phyloP scores from a whole-genome alignment of 2,797 vertebrate species.

The Tragopan temminckii region DNA sequence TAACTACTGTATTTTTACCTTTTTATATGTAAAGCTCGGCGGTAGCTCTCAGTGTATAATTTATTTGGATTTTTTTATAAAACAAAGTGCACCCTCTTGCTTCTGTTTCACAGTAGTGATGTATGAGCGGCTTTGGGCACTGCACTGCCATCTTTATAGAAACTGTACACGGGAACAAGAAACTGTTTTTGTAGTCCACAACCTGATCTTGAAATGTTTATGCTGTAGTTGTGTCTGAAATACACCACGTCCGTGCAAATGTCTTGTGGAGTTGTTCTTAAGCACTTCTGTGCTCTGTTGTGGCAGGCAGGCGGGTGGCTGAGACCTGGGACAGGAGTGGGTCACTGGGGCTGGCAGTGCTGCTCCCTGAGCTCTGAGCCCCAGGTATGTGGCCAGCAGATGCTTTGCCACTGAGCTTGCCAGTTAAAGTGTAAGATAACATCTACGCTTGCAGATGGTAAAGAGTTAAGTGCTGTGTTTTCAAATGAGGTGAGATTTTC shows the following conservation, averaged over 20 bases:
- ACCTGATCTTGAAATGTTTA: conserved; percentile 8
- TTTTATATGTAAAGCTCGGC: conserved; percentile 79
- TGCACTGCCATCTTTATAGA: conserved; percentile 61
- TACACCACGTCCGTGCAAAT: neutral
- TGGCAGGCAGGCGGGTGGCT: fast-evolving
- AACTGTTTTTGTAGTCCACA: conserved; percentile 46
- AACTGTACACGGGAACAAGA: conserved; percentile 65
- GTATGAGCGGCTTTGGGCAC: conserved; percentile 56
- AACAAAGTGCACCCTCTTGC: conserved; percentile 58
- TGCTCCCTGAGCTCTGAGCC: neutral
- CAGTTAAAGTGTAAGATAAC: neutral
- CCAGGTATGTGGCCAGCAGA: neutral
- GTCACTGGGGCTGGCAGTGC: fast-evolving
- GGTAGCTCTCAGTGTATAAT: conserved; percentile 78
- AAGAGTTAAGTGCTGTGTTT: neutral
- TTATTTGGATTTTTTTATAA: conserved; percentile 76
- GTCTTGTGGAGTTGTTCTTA: conserved; percentile 4
- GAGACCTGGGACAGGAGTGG: fast-evolving
- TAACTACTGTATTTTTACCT: conserved; percentile 81
- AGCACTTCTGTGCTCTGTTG: fast-evolving
- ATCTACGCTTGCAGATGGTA: neutral
- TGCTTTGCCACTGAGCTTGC: too few relatives aligned
- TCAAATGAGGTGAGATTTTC: neutral
- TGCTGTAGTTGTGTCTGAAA: conserved; percentile 51
- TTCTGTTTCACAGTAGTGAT: conserved; percentile 57